A percentile compares a stretch with the other conserved stretches of the same genome.
Conservation (phyloP, 2,113 vertebrate genomes). For the Glaucomys volans region DNA sequence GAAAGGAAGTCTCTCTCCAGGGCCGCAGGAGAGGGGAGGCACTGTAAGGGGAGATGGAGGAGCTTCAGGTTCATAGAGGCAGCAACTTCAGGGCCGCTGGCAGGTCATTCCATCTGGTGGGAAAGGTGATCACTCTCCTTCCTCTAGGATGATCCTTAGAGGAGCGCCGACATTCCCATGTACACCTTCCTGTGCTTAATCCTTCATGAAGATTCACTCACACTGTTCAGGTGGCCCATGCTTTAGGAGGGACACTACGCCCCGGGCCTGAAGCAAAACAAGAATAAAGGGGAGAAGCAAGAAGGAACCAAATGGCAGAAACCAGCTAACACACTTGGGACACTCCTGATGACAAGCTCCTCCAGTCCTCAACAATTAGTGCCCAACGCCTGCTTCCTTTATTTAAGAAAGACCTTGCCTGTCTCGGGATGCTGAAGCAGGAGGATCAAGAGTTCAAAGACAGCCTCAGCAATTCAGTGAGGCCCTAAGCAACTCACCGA, state of each 20-base stretch:
- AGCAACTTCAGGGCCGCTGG: background rate
- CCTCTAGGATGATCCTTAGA: background rate
- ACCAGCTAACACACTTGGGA: background rate
- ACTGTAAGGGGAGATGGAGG: background rate
- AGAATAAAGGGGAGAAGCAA: background rate
- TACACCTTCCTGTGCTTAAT: background rate
- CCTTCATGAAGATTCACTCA: background rate
- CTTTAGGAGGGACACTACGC: background rate
- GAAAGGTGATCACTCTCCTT: background rate
- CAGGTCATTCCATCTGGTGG: background rate
- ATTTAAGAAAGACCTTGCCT: background rate
- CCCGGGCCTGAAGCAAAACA: background rate
- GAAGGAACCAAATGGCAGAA: background rate
- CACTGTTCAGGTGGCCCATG: background rate
- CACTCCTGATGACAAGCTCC: fast-evolving
- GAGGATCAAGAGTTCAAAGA: too few relatives aligned
- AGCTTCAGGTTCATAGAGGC: too few relatives aligned
- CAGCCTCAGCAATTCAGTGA: too few relatives aligned
- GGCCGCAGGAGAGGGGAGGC: background rate
- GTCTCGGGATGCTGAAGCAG: too few relatives aligned
- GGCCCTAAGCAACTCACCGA: too few relatives aligned
- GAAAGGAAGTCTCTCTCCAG: background rate
- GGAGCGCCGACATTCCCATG: background rate
- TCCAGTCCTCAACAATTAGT: background rate
- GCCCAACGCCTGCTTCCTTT: background rate